Conservation (phyloP, 1,140 invertebrate species). For the Tetragonula clypearis region DNA sequence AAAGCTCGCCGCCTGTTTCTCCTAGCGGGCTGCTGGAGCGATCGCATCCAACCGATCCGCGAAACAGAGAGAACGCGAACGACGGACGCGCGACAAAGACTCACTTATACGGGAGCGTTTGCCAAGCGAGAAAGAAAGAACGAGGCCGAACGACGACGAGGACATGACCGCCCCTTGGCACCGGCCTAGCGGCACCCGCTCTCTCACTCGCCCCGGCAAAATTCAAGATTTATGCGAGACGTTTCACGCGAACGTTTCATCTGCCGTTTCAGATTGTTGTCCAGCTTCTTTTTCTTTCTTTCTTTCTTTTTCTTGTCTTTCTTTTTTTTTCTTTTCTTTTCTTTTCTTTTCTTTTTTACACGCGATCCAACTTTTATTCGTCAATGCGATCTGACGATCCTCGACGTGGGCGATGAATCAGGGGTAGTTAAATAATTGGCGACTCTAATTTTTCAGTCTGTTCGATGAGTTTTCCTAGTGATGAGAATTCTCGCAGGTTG, state of each 20-base stretch:
- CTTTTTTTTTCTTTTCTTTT: background rate
- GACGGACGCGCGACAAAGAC: conserved; percentile 49
- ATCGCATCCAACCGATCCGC: background rate
- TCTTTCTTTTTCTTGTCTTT: background rate
- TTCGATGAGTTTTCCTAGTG: background rate
- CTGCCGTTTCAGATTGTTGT: conserved; percentile 2
- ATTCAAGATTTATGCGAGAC: conserved; percentile 59
- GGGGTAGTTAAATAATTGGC: background rate
- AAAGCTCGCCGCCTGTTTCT: conserved; percentile 67
- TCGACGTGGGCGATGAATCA: background rate
- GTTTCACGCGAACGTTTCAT: conserved; percentile 3
- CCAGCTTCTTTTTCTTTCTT: background rate
- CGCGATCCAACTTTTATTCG: background rate
- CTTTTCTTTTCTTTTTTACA: conserved; percentile 4
- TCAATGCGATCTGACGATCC: background rate
- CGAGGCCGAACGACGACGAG: conserved; percentile 45
- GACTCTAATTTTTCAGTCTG: background rate
- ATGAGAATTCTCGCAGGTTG: background rate
- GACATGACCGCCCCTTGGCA: conserved; percentile 54
- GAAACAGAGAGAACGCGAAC: conserved; percentile 1
- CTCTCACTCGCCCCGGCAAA: conserved; percentile 45
- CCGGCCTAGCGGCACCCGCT: conserved; percentile 10
- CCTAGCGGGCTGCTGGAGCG: conserved; percentile 26
- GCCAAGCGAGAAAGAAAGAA: conserved; percentile 50
- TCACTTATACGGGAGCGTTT: conserved; percentile 44